Percentiles rank a stretch among this genome's conserved stretches.
Conservation (phyloP, 2,113 vertebrate genomes). For the Epinephelus cyanopodus region DNA sequence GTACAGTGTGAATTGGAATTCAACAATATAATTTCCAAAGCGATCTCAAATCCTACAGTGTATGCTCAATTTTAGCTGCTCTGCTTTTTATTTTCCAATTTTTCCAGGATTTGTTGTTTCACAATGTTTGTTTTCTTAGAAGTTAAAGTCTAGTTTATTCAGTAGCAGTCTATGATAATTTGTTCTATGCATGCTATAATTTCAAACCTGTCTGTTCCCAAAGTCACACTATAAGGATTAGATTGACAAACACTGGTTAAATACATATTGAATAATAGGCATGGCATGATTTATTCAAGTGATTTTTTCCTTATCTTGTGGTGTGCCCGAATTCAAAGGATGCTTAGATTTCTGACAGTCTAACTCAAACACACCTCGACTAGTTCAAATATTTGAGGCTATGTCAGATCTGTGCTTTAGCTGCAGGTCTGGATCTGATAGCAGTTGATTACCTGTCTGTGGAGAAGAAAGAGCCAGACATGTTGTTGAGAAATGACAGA, state of each 20-base stretch:
- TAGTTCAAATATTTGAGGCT: conserved; percentile 55
- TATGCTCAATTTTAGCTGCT: not conserved
- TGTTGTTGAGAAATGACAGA: conserved; percentile 42
- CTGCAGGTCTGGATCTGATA: conserved; percentile 63
- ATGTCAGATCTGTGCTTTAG: conserved; percentile 35
- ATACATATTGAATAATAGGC: conserved; percentile 13
- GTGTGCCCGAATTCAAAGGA: conserved; percentile 23
- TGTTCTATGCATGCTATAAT: not conserved
- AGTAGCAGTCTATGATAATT: conserved; percentile 2
- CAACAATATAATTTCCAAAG: too few species aligned
- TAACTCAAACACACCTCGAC: conserved; percentile 42
- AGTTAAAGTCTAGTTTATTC: conserved; percentile 16
- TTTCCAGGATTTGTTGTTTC: conserved; percentile 16
- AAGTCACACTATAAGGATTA: not conserved
- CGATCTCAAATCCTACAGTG: too few species aligned
- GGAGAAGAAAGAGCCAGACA: conserved; percentile 46
- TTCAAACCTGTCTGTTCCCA: not conserved
- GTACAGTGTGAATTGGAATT: too few species aligned
- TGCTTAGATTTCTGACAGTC: conserved; percentile 33
- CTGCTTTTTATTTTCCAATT: not conserved
- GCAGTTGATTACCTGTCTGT: conserved; percentile 58
- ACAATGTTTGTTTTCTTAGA: conserved; percentile 8
- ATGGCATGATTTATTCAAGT: conserved; percentile 12
- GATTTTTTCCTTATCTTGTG: conserved; percentile 30
- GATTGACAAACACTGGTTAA: conserved; percentile 5